Evolutionary conservation across 2,888 invertebrate genomes (phyloP), one percentile per base, ranked within the genome.

Genomic region (Synergus umbraculus): DNA sequence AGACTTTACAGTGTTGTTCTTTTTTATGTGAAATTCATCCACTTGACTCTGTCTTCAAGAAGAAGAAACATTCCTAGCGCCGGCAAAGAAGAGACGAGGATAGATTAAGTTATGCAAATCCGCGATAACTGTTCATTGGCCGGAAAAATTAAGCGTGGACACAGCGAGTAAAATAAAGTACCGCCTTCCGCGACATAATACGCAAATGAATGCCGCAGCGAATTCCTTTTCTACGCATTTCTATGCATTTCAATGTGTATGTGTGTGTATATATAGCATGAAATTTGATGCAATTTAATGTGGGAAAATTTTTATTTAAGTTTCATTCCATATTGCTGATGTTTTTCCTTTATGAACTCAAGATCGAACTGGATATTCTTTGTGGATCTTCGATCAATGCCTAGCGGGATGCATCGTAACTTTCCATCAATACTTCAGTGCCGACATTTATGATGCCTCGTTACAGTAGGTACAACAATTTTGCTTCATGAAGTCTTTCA

Each of bases 101-200:
- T 81, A 83, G 81, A 84, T 82, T 82, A 84, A 84, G 84, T 86
- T 86, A 86, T 86, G 86, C 83, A 86, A 86, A 86, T 86, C 81
- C 78, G 54, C 82, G 83, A 82, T 86, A 85, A 86, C 86, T 84
- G 86, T 86, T 84, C 84, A 83, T 84, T 82, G 86, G 84, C 81
- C 82, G 82, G 83, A 82, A 82, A 83, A 82, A 81, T 85, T 84
- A 86, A 84, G 79, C 79, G 78, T 81, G 80, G 82, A 83, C 82
- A 83, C 78, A 83, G 79, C 80, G 79, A 78, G 79, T 79, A 81
- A 84, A 84, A 83, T 82, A 83, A 83, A 84, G 73, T 79, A 76
- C 79, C 69, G 78, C 76, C 73, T 63, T 73, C 44, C 65, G 76
- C 76, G 76, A 76, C 60, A 77, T 67, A 66, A 79, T 60, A 65